Conservation (phyloP, 2,888 invertebrate species). For the Amiota mariae region DNA sequence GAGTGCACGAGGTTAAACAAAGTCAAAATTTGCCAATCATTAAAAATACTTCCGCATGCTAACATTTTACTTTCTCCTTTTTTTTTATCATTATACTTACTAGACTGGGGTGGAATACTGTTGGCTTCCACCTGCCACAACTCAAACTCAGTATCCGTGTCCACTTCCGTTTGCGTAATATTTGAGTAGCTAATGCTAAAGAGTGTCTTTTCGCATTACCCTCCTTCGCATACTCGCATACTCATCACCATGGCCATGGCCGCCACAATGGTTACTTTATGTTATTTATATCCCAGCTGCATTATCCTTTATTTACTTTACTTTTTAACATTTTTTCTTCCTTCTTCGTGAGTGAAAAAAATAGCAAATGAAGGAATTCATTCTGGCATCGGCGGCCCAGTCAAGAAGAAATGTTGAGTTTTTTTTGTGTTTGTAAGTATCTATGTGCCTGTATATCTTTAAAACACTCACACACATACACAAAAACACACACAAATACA, state of each 20-base stretch:
- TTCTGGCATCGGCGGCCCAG: slow-evolving; percentile 20
- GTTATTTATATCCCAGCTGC: slow-evolving; percentile 67
- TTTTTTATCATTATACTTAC: background rate
- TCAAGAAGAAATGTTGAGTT: slow-evolving; percentile 13
- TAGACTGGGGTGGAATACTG: too few species aligned
- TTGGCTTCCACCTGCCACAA: slow-evolving; percentile 33
- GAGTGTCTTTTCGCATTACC: slow-evolving; percentile 50
- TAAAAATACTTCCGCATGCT: slow-evolving; percentile 66
- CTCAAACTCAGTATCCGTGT: slow-evolving; percentile 39
- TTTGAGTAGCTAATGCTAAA: slow-evolving; percentile 57
- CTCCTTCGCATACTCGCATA: slow-evolving; percentile 33
- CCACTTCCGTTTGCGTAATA: slow-evolving; percentile 25
- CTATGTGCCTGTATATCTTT: too few species aligned
- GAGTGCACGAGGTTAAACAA: slow-evolving; percentile 24
- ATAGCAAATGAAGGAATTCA: slow-evolving; percentile 21
- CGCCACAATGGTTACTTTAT: slow-evolving; percentile 49
- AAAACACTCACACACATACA: slow-evolving; percentile 32
- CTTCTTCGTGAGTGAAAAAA: slow-evolving; percentile 41
- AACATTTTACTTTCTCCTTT: slow-evolving; percentile 41
- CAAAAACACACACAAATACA: slow-evolving; percentile 59
- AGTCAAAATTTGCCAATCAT: slow-evolving; percentile 66
- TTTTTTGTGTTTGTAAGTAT: too few species aligned
- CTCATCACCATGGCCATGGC: background rate
- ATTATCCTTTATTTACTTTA: slow-evolving; percentile 68
- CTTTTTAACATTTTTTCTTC: slow-evolving; percentile 60